A percentile compares a stretch with the other conserved stretches of the same genome.
Evolutionary conservation across 2,888 invertebrate genomes (phyloP).

Genomic region (Corbicula japonica): DNA sequence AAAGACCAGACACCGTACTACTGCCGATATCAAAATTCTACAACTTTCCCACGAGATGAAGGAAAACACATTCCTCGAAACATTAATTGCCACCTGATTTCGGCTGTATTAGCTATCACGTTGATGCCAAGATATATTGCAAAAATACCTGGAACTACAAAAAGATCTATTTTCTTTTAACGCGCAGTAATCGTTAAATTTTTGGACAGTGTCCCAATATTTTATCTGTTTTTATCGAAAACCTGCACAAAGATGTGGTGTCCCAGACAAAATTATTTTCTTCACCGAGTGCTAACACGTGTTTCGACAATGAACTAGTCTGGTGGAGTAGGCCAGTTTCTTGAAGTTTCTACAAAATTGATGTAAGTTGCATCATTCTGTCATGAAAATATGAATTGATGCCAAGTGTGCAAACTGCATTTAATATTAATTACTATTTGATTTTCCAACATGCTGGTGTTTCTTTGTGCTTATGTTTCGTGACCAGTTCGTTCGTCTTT

Average conservation of each 20-base stretch:
- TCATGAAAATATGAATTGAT: not conserved
- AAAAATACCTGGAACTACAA: slow-evolving; percentile 25
- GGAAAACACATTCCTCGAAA: slow-evolving; percentile 14
- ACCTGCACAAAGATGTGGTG: slow-evolving; percentile 37
- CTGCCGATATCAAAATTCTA: slow-evolving; percentile 13
- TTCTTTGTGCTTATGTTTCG: not conserved
- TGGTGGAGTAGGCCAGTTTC: slow-evolving; percentile 6
- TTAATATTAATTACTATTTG: not conserved
- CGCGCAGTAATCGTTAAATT: slow-evolving; percentile 31
- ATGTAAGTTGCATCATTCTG: not conserved
- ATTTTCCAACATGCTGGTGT: not conserved
- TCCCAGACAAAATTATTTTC: slow-evolving; percentile 32
- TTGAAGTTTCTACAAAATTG: not conserved
- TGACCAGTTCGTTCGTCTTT: not conserved
- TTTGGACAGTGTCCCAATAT: slow-evolving; percentile 33
- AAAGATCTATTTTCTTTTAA: slow-evolving; percentile 34
- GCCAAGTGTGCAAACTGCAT: not conserved
- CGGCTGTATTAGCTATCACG: slow-evolving; percentile 10
- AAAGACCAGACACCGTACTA: slow-evolving; percentile 16
- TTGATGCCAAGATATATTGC: not conserved
- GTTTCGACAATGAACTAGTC: slow-evolving; percentile 29
- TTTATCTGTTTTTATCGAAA: slow-evolving; percentile 20
- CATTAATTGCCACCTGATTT: slow-evolving; percentile 29
- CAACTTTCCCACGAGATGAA: slow-evolving; percentile 44
- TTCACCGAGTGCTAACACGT: slow-evolving; percentile 42